These are phyloP conservation scores for Antechinus stuartii DNA, from an alignment of 2,113 vertebrate genomes.

Conservation along the genomic window DNA sequence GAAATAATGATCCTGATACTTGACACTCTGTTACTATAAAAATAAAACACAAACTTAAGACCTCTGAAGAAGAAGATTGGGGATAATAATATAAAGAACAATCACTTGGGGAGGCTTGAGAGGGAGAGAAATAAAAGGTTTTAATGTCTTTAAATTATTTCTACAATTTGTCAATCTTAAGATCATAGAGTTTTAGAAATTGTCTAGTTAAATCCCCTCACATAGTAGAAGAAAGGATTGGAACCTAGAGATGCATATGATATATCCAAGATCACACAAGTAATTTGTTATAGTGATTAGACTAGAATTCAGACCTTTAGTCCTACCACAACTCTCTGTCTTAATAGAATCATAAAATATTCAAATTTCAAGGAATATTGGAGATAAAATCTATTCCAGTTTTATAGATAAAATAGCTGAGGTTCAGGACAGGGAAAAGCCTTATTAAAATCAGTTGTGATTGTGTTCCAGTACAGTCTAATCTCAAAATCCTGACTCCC, in stretches of 20 bases:
- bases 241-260: not conserved
- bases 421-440: not conserved
- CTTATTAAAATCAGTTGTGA: not conserved
- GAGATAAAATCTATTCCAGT: not conserved
- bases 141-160: conserved; percentile 31
- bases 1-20: not conserved
- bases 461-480: not conserved
- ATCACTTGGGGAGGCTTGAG: not conserved
- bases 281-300: not conserved
- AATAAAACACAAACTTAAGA: not conserved
- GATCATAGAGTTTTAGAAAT: not conserved
- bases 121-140: not conserved
- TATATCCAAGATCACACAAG: not conserved
- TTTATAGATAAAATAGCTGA: not conserved
- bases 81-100: conserved; percentile 14
- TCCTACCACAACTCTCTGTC: not conserved
- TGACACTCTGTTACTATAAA: not conserved
- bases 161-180: conserved; percentile 38
- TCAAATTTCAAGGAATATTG: not conserved
- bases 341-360: not conserved
- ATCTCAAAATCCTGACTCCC: not conserved
- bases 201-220: not conserved
- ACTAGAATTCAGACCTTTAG: not conserved
- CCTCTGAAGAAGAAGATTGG: not conserved
- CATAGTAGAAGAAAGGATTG: not conserved